Base-by-base conservation (phyloP, 2,113 vertebrate genomes). In the Bucco capensis region DNA sequence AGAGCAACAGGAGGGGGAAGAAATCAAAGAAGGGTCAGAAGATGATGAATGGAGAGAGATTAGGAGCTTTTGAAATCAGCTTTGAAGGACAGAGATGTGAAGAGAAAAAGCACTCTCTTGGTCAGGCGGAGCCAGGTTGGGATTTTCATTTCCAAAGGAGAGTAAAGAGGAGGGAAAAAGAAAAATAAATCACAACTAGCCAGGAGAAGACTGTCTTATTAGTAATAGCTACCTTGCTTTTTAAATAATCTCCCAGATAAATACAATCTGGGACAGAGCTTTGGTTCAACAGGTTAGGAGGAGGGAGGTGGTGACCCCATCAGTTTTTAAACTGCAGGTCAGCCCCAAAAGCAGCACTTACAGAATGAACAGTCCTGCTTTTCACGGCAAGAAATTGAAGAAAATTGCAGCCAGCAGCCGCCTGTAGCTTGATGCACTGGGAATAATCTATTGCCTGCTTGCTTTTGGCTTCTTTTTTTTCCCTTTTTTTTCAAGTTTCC, bases 321-420 rank as follows among this genome's bases (percentile, higher is more conserved):
- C 93, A 88, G 94, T 92, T 95, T 96, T 82, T 93, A 96, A 97
- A 97, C 95, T 97, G 96, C 73, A 97, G 96, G 95, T 96, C 96
- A 97, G 46, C n/a, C 77, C 83, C 87, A 92, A 97, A 97, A 96
- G 95, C 96, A 84, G 90, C 93, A 95, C 95, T 97, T 97, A 96
- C 89, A 88, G 95, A 97, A 97, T 96, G 97, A 97, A 93, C 66
- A 85, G 93, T 94, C 91, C 97, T 92, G 92, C 95, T 97, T 95
- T 97, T 95, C 96, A 93, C 54, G 87, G 97, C 76, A 53, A 96
- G 97, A 96, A 96, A 94, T 93, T 96, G 96, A 96, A 94, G 96
- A 92, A 97, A 97, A 98, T 96, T 95, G 92, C 93, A 95, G 83
- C 12, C 91, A 96, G 88, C 96, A 97, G 96, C 94, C 9, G 95